A percentile compares a stretch with the other conserved stretches of the same genome.
Evolutionary conservation across 2,888 invertebrate species (phyloP).

Genomic region (Cabera pusaria): DNA sequence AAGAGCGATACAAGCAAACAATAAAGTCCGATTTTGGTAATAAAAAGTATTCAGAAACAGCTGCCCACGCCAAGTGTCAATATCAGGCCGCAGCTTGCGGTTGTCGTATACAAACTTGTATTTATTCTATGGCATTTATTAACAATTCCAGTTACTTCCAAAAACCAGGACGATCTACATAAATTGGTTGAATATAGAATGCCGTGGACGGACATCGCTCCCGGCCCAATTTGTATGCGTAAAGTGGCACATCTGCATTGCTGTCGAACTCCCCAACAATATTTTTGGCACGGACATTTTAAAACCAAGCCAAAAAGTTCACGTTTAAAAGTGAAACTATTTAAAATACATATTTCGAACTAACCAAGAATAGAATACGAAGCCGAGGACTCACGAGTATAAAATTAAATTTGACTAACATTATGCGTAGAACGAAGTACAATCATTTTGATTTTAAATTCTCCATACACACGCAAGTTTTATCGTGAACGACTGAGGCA

Average conservation of each 20-base stretch:
- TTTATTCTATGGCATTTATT: conserved; percentile 5
- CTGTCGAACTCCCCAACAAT: conserved; percentile 56
- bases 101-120: background rate
- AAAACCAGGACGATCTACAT: conserved; percentile 25
- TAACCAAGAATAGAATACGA: background rate
- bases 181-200: conserved; percentile 20
- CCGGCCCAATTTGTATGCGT: conserved; percentile 61
- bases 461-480: conserved; percentile 35
- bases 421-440: conserved; percentile 22
- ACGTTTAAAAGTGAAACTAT: background rate
- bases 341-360: background rate
- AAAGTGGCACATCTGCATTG: conserved; percentile 74
- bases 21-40: conserved; percentile 3
- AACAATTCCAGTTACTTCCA: conserved; percentile 1
- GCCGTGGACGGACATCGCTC: conserved; percentile 21
- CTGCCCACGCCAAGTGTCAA: conserved; percentile 14
- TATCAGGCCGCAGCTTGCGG: background rate
- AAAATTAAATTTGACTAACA: conserved; percentile 14
- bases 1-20: conserved; percentile 1
- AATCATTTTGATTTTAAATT: conserved; percentile 35
- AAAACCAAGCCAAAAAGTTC: conserved; percentile 50
- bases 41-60: conserved; percentile 3
- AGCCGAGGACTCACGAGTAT: background rate
- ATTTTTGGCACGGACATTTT: conserved; percentile 64
- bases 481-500: conserved; percentile 37